phyloP scores from a whole-genome alignment of 1,140 invertebrate genomes.

The Diachasmimorpha longicaudata region DNA sequence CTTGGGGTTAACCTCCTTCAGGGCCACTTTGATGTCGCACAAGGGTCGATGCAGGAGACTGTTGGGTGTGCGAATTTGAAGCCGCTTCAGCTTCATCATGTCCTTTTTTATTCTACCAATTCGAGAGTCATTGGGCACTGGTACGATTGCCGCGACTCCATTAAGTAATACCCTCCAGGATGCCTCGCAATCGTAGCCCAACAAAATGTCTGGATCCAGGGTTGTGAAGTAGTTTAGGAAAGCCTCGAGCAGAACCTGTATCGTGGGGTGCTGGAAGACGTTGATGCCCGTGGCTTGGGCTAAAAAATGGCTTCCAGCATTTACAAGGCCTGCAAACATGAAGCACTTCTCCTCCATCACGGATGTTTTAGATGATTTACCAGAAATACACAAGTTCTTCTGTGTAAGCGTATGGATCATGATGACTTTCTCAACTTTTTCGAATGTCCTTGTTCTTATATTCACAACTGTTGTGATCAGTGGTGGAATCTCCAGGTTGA shows the following conservation, averaged over 20 bases:
- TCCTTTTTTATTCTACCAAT: not conserved
- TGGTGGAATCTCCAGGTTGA: conserved; percentile 72
- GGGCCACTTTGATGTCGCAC: not conserved
- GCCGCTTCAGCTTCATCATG: too few relatives aligned
- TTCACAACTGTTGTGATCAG: conserved; percentile 80
- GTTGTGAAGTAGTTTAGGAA: not conserved
- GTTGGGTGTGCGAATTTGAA: not conserved
- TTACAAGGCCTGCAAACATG: not conserved
- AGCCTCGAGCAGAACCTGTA: not conserved
- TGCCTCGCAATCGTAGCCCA: not conserved
- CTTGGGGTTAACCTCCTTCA: not conserved
- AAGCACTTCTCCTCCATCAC: not conserved
- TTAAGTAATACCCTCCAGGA: not conserved
- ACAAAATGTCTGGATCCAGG: not conserved
- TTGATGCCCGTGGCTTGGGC: not conserved
- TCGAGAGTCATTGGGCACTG: not conserved
- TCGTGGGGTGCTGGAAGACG: not conserved
- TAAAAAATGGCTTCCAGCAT: not conserved
- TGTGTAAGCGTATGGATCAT: conserved; percentile 84
- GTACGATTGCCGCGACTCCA: not conserved
- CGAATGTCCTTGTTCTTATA: conserved; percentile 74
- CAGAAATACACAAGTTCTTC: conserved; percentile 72
- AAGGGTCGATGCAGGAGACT: not conserved
- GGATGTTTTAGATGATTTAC: not conserved
- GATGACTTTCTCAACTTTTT: conserved; percentile 86